Evolutionary conservation across 2,113 vertebrate genomes (phyloP).

Genomic region (Equus przewalskii): DNA sequence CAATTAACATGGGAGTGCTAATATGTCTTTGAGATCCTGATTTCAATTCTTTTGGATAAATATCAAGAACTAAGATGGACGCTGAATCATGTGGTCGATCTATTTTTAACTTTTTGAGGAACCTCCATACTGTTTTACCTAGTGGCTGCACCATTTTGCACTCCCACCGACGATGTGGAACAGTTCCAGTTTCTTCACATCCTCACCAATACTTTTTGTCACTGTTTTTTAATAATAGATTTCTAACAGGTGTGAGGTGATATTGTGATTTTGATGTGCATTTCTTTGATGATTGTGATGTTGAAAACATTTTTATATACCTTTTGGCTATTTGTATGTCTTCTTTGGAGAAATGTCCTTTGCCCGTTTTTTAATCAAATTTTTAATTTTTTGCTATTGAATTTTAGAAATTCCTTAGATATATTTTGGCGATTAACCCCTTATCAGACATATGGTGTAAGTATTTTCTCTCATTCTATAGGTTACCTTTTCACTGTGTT

Average conservation of each 20-base stretch:
- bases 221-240: background rate
- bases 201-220: background rate
- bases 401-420: background rate
- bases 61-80: background rate
- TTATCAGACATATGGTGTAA: background rate
- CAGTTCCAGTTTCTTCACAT: background rate
- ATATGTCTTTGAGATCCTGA: background rate
- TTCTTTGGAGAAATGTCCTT: background rate
- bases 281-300: background rate
- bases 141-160: background rate
- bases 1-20: background rate
- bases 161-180: background rate
- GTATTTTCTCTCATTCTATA: background rate
- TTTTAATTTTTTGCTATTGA: background rate
- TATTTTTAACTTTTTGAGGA: background rate
- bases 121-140: background rate
- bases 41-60: background rate
- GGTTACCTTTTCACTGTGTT: background rate
- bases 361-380: background rate
- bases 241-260: background rate
- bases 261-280: background rate
- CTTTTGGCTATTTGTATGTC: background rate
- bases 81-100: background rate
- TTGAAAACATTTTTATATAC: background rate
- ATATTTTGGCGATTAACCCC: background rate